A percentile compares a stretch with the other conserved stretches of the same genome.
phyloP scores from a whole-genome alignment of 2,888 invertebrate species.

The Drepanosiphum platanoidis region DNA sequence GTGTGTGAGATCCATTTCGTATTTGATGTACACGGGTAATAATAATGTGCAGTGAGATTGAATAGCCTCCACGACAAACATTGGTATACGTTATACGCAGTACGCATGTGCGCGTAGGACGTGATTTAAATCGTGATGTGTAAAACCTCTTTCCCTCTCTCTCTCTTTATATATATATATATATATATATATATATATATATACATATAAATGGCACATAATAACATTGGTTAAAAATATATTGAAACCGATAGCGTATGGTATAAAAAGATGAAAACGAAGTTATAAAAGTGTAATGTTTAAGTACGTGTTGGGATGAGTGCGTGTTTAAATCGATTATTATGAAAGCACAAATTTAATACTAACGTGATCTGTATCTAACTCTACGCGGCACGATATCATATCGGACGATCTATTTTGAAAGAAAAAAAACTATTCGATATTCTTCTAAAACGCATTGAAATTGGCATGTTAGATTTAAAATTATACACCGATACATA shows the following conservation, averaged over 20 bases:
- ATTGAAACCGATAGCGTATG: too few relatives aligned
- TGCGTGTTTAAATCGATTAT: neutral
- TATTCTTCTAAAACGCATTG: too few relatives aligned
- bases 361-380: too few relatives aligned
- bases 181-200: too few relatives aligned
- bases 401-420: too few relatives aligned
- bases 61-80: neutral
- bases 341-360: neutral
- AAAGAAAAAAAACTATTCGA: too few relatives aligned
- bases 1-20: neutral
- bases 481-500: too few relatives aligned
- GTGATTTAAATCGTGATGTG: conserved; percentile 15
- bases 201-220: too few relatives aligned
- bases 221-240: too few relatives aligned
- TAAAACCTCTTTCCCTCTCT: neutral
- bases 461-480: neutral
- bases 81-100: neutral
- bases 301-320: neutral
- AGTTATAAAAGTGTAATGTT: too few relatives aligned
- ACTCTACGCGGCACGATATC: too few relatives aligned
- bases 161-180: too few relatives aligned
- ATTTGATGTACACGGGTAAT: neutral
- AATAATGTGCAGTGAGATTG: neutral
- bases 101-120: neutral
- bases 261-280: neutral